Evolutionary conservation across 2,113 vertebrate species (phyloP).

Genomic region (Antidorcas marsupialis): DNA sequence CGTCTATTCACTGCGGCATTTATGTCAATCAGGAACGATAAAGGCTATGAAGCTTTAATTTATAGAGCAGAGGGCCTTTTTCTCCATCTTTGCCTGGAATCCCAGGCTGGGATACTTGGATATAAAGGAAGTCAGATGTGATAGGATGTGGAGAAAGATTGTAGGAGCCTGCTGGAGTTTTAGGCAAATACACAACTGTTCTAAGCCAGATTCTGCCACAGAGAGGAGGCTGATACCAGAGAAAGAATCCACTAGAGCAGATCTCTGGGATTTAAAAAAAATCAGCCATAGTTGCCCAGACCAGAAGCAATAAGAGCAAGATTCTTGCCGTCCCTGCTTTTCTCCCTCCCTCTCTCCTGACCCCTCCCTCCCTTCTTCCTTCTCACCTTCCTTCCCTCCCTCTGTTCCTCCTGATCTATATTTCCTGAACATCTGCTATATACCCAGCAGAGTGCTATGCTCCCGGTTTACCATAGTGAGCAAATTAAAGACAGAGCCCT

Average conservation of each 20-base stretch:
- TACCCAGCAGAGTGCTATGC: not conserved
- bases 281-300: not conserved
- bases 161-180: not conserved
- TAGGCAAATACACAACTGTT: not conserved
- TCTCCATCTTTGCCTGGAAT: not conserved
- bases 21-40: not conserved
- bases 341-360: not conserved
- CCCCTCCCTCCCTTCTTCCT: rapidly evolving
- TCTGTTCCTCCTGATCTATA: not conserved
- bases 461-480: not conserved
- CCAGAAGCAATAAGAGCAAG: not conserved
- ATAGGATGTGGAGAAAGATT: not conserved
- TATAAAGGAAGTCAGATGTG: not conserved
- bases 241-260: not conserved
- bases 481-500: not conserved
- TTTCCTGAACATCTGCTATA: not conserved
- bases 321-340: rapidly evolving
- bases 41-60: not conserved
- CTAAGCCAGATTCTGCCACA: not conserved
- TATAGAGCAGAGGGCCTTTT: not conserved
- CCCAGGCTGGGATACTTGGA: not conserved
- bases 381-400: rapidly evolving
- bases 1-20: not conserved
- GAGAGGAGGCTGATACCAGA: not conserved
- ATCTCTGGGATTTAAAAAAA: not conserved